Conservation (phyloP, 2,888 invertebrate genomes). For the Andrena flavipes region DNA sequence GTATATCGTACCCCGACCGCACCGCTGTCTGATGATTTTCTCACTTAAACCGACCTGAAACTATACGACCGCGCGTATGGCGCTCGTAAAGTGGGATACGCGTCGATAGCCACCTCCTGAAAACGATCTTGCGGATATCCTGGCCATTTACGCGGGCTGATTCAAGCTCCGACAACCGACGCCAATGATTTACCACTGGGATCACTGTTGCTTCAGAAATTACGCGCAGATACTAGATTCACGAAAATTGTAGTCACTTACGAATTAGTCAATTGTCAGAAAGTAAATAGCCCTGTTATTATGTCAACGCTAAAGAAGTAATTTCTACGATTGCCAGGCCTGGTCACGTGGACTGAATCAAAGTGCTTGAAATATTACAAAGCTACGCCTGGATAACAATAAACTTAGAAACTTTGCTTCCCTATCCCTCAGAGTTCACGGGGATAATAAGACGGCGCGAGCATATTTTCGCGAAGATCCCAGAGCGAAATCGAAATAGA, state of each 20-base stretch:
- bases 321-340: no score
- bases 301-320: no score
- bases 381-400: background rate
- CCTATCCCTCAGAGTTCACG: background rate
- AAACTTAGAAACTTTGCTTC: background rate
- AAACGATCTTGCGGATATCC: background rate
- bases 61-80: conserved; percentile 36
- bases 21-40: conserved; percentile 64
- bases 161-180: background rate
- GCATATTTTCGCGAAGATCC: background rate
- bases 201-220: no score
- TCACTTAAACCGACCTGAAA: conserved; percentile 52
- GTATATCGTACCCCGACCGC: conserved; percentile 23
- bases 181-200: background rate
- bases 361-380: no score
- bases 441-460: background rate
- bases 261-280: no score
- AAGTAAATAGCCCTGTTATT: no score
- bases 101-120: conserved; percentile 7
- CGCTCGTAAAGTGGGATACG: conserved; percentile 45
- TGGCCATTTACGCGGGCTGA: conserved; percentile 1
- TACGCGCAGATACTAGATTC: no score
- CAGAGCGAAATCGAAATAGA: conserved; percentile 14
- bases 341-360: no score
- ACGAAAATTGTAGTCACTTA: no score